phyloP scores from a whole-genome alignment of 2,113 vertebrate species.

The Barbus barbus region DNA sequence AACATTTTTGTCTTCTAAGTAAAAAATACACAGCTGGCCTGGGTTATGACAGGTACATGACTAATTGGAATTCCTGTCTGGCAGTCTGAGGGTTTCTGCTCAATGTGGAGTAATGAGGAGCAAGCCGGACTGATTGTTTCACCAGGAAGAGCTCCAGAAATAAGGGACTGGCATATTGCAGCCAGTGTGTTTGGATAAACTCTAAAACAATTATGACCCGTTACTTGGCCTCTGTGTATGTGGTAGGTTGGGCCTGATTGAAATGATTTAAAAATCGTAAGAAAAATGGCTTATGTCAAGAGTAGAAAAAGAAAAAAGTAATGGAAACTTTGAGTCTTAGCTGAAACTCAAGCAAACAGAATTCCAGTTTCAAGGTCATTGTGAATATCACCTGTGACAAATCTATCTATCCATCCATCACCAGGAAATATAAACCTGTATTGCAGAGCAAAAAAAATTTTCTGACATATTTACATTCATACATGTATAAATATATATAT shows the following conservation, averaged over 20 bases:
- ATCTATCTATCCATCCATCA: too few relatives aligned
- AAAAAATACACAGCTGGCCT: neutral
- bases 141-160: slow-evolving; percentile 58
- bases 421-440: too few relatives aligned
- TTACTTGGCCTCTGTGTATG: slow-evolving; percentile 54
- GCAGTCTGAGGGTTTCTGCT: slow-evolving; percentile 38
- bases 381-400: neutral
- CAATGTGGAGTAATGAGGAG: slow-evolving; percentile 52
- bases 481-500: too few relatives aligned
- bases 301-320: slow-evolving; percentile 41
- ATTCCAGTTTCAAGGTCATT: slow-evolving; percentile 38
- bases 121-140: slow-evolving; percentile 43
- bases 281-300: slow-evolving; percentile 40
- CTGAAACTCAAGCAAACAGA: slow-evolving; percentile 48
- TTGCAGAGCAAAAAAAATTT: too few relatives aligned
- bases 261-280: slow-evolving; percentile 39
- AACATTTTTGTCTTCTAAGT: slow-evolving; percentile 4
- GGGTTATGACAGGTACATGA: slow-evolving; percentile 50
- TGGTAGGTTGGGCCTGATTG: slow-evolving; percentile 40
- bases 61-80: slow-evolving; percentile 52
- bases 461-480: too few relatives aligned
- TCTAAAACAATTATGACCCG: slow-evolving; percentile 58
- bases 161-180: slow-evolving; percentile 55
- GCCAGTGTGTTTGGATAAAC: slow-evolving; percentile 65
- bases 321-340: slow-evolving; percentile 60